A percentile compares a stretch with the other conserved stretches of the same genome.
Evolutionary conservation across 2,113 vertebrate genomes (phyloP).

Genomic region (crab-eating macaque (Macaca fascicularis)): DNA sequence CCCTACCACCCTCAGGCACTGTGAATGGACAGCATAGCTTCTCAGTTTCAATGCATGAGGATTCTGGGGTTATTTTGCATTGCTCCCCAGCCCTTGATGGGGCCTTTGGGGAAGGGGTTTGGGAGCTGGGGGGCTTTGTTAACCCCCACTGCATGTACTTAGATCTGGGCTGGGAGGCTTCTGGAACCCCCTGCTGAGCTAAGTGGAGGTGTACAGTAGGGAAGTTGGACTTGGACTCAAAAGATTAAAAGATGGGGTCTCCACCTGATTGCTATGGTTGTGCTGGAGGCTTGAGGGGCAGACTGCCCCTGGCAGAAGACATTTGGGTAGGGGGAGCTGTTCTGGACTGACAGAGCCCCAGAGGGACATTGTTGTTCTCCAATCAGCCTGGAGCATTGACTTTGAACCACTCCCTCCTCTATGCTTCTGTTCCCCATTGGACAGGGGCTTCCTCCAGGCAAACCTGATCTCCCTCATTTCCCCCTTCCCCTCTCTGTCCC

Average conservation of each 20-base stretch:
- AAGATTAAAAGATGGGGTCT: slow-evolving; percentile 42
- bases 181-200: slow-evolving; percentile 37
- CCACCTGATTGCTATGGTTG: neutral
- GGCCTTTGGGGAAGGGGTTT: slow-evolving; percentile 8
- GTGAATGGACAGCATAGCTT: neutral
- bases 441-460: slow-evolving; percentile 37
- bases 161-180: slow-evolving; percentile 13
- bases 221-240: slow-evolving; percentile 15
- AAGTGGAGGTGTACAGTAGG: neutral
- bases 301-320: slow-evolving; percentile 15
- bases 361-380: neutral
- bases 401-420: slow-evolving; percentile 31
- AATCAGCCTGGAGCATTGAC: slow-evolving; percentile 36
- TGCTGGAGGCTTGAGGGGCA: slow-evolving; percentile 1
- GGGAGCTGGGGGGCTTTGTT: neutral
- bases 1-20: slow-evolving; percentile 41
- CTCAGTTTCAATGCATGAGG: neutral
- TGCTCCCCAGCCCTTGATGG: neutral
- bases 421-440: slow-evolving; percentile 17
- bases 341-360: neutral
- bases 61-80: slow-evolving; percentile 4
- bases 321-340: neutral
- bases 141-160: neutral
- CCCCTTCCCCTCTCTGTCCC: neutral
- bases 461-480: slow-evolving; percentile 25